phyloP scores from a whole-genome alignment of 2,113 vertebrate species.

The Echinops telfairi region DNA sequence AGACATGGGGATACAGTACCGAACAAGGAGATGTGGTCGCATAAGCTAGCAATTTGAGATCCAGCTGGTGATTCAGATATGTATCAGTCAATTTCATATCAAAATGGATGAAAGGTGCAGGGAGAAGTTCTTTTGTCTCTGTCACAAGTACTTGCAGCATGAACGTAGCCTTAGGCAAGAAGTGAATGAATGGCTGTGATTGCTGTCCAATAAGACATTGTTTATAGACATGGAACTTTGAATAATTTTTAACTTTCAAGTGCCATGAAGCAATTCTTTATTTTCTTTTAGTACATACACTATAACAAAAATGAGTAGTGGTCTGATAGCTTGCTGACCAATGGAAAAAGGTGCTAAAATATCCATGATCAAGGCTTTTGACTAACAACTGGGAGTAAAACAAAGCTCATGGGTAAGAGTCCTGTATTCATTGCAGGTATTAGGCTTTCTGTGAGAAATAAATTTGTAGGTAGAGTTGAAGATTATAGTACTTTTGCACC shows the following conservation, averaged over 20 bases:
- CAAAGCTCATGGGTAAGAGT: not conserved
- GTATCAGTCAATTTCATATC: not conserved
- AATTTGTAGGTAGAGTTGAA: constrained; percentile 25
- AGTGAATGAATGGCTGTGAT: not conserved
- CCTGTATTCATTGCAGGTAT: not conserved
- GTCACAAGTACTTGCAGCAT: not conserved
- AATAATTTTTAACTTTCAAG: not conserved
- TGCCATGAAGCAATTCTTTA: not conserved
- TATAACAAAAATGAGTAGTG: not conserved
- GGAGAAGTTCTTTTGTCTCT: constrained; percentile 14
- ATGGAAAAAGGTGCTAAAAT: constrained; percentile 1
- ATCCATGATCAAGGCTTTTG: not conserved
- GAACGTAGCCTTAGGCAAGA: not conserved
- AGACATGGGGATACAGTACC: not conserved
- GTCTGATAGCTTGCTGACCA: not conserved
- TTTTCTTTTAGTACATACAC: not conserved
- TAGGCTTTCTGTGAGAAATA: not conserved
- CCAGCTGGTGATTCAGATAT: not conserved
- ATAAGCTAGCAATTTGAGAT: not conserved
- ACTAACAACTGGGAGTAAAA: not conserved
- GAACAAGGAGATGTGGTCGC: not conserved
- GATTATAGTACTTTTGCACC: constrained; percentile 15
- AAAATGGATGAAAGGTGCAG: not conserved
- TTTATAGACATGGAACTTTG: constrained; percentile 28
- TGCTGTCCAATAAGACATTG: not conserved